Conservation (phyloP, 2,888 invertebrate genomes). For the Mayetiola destructor region DNA sequence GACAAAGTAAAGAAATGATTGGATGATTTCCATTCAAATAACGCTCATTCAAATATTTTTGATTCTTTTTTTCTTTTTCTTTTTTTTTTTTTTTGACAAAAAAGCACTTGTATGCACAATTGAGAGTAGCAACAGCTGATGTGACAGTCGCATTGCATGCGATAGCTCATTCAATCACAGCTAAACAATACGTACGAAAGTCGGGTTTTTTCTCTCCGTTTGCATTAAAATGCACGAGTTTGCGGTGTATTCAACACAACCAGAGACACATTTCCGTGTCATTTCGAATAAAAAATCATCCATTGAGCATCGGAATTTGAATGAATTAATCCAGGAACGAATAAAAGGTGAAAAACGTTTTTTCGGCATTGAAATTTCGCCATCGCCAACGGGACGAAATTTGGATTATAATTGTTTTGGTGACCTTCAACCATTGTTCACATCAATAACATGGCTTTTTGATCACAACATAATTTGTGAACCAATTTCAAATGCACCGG, state of each 20-base stretch:
- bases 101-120: too few relatives aligned
- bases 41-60: too few relatives aligned
- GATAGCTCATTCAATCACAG: too few relatives aligned
- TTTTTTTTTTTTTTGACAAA: too few relatives aligned
- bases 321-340: neutral
- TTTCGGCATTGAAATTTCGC: constrained; percentile 12
- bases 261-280: neutral
- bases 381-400: neutral
- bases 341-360: neutral
- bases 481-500: neutral
- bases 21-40: too few relatives aligned
- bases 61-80: too few relatives aligned
- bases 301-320: neutral
- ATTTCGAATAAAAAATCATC: neutral
- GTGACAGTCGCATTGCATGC: too few relatives aligned
- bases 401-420: constrained; percentile 3
- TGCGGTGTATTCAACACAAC: neutral
- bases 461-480: neutral
- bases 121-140: too few relatives aligned
- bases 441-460: constrained; percentile 6
- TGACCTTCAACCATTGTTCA: neutral
- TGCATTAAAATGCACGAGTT: neutral
- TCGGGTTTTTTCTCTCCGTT: too few relatives aligned
- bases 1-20: too few relatives aligned
- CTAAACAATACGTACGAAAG: too few relatives aligned